Conservation (phyloP, 1,140 invertebrate species). For the Anoplolepis gracilipes region DNA sequence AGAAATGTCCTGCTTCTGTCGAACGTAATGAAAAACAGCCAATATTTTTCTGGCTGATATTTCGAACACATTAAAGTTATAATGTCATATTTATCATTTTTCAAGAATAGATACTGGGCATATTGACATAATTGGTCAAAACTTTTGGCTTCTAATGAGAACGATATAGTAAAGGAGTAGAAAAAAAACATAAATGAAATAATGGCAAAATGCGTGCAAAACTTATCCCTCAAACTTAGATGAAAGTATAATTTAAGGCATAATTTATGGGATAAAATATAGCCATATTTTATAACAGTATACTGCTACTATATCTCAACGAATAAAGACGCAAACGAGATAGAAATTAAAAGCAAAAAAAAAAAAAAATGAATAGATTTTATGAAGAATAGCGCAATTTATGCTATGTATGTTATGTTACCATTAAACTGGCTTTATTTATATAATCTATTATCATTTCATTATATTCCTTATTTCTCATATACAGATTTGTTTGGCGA, state of each 20-base stretch:
- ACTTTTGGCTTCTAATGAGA: background rate
- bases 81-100: constrained; percentile 6
- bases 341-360: constrained; percentile 28
- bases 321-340: constrained; percentile 28
- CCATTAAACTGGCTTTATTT: constrained; percentile 81
- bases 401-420: constrained; percentile 77
- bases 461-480: constrained; percentile 32
- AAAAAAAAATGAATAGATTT: constrained; percentile 34
- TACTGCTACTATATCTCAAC: constrained; percentile 46
- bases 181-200: background rate
- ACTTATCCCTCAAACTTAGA: background rate
- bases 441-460: constrained; percentile 64
- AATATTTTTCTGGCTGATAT: background rate
- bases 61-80: constrained; percentile 16
- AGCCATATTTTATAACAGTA: constrained; percentile 38
- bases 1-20: background rate
- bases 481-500: background rate
- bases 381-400: constrained; percentile 68
- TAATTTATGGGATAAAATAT: constrained; percentile 31
- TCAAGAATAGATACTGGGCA: constrained; percentile 1
- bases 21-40: background rate
- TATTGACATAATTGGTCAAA: constrained; percentile 53
- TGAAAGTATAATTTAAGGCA: constrained; percentile 7
- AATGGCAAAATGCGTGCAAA: background rate
- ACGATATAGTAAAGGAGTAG: background rate